These are phyloP conservation scores for Anthopleura sola DNA, from an alignment of 64 coral and sea anemone genomes.

Conservation along the genomic window DNA sequence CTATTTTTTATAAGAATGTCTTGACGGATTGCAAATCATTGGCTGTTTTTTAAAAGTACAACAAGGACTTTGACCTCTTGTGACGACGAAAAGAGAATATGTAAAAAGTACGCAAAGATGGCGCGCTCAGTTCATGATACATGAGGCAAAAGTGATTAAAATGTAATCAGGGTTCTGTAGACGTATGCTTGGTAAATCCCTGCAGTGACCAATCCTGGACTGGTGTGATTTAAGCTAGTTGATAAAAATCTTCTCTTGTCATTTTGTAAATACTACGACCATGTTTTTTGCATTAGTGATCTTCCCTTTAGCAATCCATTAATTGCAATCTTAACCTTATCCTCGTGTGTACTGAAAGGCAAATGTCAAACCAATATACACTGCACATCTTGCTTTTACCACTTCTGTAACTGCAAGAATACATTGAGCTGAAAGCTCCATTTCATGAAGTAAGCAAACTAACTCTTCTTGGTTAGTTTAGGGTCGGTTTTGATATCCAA, in stretches of 20 bases:
- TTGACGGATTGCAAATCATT: not conserved
- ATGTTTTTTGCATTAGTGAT: not conserved
- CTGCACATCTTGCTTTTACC: not conserved
- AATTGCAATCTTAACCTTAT: not conserved
- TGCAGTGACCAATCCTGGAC: not conserved
- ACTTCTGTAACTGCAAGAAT: not conserved
- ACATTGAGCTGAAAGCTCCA: not conserved
- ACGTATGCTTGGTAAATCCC: not conserved
- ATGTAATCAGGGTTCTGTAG: not conserved
- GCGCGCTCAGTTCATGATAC: not conserved
- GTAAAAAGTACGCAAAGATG: not conserved
- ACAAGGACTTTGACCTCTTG: not conserved
- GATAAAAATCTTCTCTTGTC: slow-evolving; percentile 4
- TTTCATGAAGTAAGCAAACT: too few relatives aligned
- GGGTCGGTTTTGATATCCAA: too few relatives aligned
- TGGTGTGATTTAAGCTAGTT: not conserved
- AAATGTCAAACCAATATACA: not conserved
- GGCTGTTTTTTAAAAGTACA: not conserved
- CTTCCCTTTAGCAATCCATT: not conserved
- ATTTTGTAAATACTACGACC: not conserved
- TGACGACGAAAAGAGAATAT: not conserved
- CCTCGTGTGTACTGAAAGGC: not conserved
- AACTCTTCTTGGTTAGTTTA: too few relatives aligned
- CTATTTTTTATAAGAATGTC: not conserved
- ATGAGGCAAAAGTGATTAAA: not conserved